Evolutionary conservation across 2,888 invertebrate genomes (phyloP).

Genomic region (Cryptus armator): DNA sequence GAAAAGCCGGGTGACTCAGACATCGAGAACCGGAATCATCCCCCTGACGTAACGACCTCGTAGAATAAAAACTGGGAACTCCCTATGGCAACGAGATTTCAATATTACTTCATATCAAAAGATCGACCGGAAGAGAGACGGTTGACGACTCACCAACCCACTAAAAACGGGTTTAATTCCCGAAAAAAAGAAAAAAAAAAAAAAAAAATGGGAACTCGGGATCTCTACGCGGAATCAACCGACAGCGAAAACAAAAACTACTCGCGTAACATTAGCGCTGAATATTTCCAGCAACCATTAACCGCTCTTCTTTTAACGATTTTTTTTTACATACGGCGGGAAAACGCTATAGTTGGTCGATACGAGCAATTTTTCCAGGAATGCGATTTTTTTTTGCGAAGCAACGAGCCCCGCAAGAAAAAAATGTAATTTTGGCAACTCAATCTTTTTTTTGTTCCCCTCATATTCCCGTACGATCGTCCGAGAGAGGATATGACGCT

Average conservation of each 20-base stretch:
- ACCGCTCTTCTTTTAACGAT: background rate
- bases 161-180: background rate
- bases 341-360: background rate
- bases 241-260: background rate
- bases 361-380: background rate
- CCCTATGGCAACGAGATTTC: constrained; percentile 42
- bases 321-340: background rate
- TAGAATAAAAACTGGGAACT: constrained; percentile 43
- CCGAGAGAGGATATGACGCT: constrained; percentile 18
- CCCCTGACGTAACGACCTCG: constrained; percentile 45
- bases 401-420: background rate
- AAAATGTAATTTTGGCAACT: constrained; percentile 58
- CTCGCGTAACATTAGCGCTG: background rate
- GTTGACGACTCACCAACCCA: background rate
- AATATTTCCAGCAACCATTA: background rate
- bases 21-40: constrained; percentile 62
- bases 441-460: constrained; percentile 12
- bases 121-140: constrained; percentile 27
- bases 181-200: background rate
- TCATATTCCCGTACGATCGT: constrained; percentile 16
- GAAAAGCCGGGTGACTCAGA: constrained; percentile 67
- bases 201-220: background rate
- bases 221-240: no score
- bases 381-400: background rate
- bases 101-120: constrained; percentile 29